Evolutionary conservation across 1,140 invertebrate genomes (phyloP).

Genomic region (Drosophila miranda): DNA sequence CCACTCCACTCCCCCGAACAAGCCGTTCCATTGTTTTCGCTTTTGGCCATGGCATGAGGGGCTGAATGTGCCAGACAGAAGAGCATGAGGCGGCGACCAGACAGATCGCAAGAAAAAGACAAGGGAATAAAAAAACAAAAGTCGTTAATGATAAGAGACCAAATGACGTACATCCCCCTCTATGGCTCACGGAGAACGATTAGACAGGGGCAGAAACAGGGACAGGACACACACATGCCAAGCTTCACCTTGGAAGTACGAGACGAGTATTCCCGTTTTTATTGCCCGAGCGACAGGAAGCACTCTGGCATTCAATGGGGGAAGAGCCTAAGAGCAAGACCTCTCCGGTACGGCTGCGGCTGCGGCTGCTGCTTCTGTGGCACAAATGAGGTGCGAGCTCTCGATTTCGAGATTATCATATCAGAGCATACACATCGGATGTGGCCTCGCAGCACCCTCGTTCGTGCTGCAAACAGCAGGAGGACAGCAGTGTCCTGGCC

Average conservation of each 20-base stretch:
- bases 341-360: slow-evolving; percentile 15
- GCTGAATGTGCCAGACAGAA: not conserved
- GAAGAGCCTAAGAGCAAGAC: slow-evolving; percentile 19
- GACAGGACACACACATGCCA: slow-evolving; percentile 26
- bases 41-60: slow-evolving; percentile 23
- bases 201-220: slow-evolving; percentile 29
- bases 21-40: slow-evolving; percentile 60
- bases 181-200: slow-evolving; percentile 38
- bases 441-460: slow-evolving; percentile 52
- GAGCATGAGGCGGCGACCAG: slow-evolving; percentile 13
- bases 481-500: slow-evolving; percentile 31
- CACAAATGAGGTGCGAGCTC: slow-evolving; percentile 76
- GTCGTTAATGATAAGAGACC: slow-evolving; percentile 78
- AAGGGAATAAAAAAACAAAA: slow-evolving; percentile 44
- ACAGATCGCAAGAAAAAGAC: slow-evolving; percentile 57
- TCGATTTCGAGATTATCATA: slow-evolving; percentile 78
- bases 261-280: slow-evolving; percentile 54
- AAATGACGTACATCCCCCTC: slow-evolving; percentile 69
- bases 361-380: slow-evolving; percentile 27
- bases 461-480: slow-evolving; percentile 50
- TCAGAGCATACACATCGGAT: slow-evolving; percentile 57
- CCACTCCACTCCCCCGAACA: not conserved
- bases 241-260: slow-evolving; percentile 42
- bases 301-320: slow-evolving; percentile 65
- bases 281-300: slow-evolving; percentile 65